Conservation (phyloP, 2,797 vertebrate species). For the Manis pentadactyla region DNA sequence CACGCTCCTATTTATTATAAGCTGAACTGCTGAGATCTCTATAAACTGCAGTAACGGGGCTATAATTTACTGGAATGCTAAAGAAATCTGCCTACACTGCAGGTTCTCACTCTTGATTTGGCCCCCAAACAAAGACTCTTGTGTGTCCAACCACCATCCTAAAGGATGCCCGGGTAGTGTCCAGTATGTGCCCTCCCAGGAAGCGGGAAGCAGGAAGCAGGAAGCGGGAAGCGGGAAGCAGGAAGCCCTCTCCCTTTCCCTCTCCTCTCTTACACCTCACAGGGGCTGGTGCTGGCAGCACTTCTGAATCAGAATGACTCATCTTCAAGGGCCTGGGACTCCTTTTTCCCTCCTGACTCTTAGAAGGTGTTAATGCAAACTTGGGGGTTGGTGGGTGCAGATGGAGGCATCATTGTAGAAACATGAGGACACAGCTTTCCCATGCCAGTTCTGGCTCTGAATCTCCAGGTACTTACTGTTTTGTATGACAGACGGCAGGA, state of each 20-base stretch:
- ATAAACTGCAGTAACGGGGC: neutral
- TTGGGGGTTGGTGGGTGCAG: neutral
- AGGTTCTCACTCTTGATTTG: neutral
- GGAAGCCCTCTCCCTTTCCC: no score
- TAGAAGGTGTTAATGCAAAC: neutral
- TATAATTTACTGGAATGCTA: neutral
- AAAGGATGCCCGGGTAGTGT: neutral
- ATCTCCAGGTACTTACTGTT: neutral
- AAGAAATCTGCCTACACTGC: neutral
- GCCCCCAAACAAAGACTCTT: neutral
- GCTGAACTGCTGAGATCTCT: neutral
- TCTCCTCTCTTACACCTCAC: neutral
- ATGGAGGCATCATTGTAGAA: neutral
- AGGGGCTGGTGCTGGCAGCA: neutral
- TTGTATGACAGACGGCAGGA: no score
- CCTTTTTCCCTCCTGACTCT: neutral
- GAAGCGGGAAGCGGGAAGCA: neutral
- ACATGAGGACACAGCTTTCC: neutral
- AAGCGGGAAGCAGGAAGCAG: neutral
- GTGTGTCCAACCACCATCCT: neutral
- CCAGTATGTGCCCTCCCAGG: neutral
- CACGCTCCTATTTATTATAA: neutral
- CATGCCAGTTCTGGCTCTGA: neutral
- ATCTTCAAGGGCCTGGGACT: neutral
- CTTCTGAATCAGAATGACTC: neutral